Base-by-base conservation (phyloP, 2,797 vertebrate genomes). In the Aplochiton taeniatus region DNA sequence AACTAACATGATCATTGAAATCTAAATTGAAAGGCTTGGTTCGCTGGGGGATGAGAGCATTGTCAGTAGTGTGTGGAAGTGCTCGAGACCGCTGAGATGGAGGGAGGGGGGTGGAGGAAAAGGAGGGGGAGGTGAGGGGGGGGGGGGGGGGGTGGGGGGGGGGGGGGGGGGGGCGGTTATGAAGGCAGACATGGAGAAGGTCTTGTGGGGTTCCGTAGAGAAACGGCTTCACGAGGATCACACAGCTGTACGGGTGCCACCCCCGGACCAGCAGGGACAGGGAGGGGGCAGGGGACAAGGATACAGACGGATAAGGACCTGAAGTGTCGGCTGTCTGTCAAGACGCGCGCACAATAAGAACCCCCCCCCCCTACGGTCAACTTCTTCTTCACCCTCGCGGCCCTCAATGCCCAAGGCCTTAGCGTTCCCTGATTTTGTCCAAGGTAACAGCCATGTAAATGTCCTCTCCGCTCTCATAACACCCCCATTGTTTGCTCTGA, bases 1-100 rank as follows among this genome's bases (percentile, higher is more conserved):
- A 92, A 90, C 92, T 91, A 92, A 92, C 91, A 92, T 91, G 89
- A 93, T 92, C 90, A 93, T 91, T 93, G 91, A 91, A 93, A 92
- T 92, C 90, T 88, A 92, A 93, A 92, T 92, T 89, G 90, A 92
- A 92, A 89, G 87, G 86, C 84, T 88, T 81, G 79, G 91, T 87
- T 91, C 87, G 85, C 81, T 31, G 31, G 31, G 68, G 81, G 78
- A n/a, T n/a, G 31, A 31, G 31, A 31, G 31, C 31, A 6, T n/a
- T 85, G 82, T 88, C 78, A 85, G 87, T 68, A 75, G 74, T 78
- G 80, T 65, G 71, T 68, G 66, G 81, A 84, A 65, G 62, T 41
- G 50, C 58, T 70, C 59, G 59, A 41, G 67, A 66, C 41, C 61
- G 46, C 43, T 72, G 69, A 67, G 56, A 20, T n/a, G n/a, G n/a